These are phyloP conservation scores for Gobio gobio DNA, from an alignment of 2,113 vertebrate species.

Conservation along the genomic window DNA sequence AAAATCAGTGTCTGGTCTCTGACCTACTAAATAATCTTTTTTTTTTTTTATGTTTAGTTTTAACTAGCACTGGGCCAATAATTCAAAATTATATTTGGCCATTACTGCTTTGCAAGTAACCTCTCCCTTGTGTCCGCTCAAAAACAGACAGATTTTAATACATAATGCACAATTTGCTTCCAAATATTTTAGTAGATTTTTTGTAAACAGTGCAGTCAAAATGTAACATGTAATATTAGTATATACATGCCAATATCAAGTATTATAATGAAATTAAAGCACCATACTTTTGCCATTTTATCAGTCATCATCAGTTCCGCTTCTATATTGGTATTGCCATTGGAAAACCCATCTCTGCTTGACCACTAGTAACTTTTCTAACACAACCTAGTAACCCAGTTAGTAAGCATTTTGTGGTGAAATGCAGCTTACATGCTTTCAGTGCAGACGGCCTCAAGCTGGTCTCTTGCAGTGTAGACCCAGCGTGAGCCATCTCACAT, in stretches of 20 bases:
- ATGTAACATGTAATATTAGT: not conserved
- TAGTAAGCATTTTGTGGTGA: not conserved
- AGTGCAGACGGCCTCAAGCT: not conserved
- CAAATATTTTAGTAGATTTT: not conserved
- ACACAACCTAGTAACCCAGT: not conserved
- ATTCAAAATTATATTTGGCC: not conserved
- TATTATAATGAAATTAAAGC: not conserved
- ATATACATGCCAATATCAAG: not conserved
- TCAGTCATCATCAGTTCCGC: not conserved
- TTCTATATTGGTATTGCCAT: not conserved
- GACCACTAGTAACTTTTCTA: not conserved
- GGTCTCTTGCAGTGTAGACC: conserved; percentile 1
- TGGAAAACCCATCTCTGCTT: not conserved
- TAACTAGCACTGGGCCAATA: not conserved
- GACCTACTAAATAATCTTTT: not conserved
- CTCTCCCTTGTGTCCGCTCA: not conserved
- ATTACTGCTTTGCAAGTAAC: not conserved
- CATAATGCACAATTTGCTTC: not conserved
- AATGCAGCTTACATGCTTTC: not conserved
- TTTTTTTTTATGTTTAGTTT: not conserved
- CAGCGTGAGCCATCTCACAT: conserved; percentile 10
- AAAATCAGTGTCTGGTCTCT: not conserved
- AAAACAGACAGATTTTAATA: not conserved
- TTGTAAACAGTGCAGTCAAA: not conserved
- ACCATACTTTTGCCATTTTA: not conserved